Percentiles rank a stretch among this genome's conserved stretches.
Evolutionary conservation across 2,797 vertebrate species (phyloP).

Genomic region (Hephaestus fuliginosus): DNA sequence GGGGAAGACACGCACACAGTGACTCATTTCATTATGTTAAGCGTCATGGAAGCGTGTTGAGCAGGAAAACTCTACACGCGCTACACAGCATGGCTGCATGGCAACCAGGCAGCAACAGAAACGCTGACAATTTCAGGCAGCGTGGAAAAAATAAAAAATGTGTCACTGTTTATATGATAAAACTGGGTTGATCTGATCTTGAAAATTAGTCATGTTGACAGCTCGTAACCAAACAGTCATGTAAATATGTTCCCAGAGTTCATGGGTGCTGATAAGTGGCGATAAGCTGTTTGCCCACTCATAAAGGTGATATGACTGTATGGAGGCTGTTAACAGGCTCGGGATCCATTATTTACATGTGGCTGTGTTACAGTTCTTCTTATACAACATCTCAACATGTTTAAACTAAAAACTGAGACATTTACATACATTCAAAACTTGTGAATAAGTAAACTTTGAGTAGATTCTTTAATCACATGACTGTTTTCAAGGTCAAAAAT

Average conservation of each 20-base stretch:
- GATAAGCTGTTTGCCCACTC: background rate
- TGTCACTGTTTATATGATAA: background rate
- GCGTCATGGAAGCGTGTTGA: constrained; percentile 15
- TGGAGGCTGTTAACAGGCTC: background rate
- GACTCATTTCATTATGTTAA: constrained; percentile 53
- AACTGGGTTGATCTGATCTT: background rate
- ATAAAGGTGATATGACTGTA: constrained; percentile 2
- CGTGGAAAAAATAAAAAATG: background rate
- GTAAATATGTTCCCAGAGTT: background rate
- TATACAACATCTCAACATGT: no score
- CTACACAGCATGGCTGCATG: background rate
- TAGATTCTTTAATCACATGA: background rate
- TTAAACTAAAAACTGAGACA: background rate
- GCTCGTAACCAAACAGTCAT: background rate
- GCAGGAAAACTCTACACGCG: constrained; percentile 27
- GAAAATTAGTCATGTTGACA: background rate
- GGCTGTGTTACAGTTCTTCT: background rate
- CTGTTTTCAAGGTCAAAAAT: background rate
- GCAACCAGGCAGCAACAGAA: constrained; percentile 3
- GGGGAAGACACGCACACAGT: constrained; percentile 47
- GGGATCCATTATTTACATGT: background rate
- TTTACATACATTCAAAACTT: background rate
- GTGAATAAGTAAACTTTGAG: background rate
- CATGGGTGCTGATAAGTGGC: background rate
- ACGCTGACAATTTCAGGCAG: background rate